Conservation (phyloP, 2,797 vertebrate species). For the Psittacula derbiana region DNA sequence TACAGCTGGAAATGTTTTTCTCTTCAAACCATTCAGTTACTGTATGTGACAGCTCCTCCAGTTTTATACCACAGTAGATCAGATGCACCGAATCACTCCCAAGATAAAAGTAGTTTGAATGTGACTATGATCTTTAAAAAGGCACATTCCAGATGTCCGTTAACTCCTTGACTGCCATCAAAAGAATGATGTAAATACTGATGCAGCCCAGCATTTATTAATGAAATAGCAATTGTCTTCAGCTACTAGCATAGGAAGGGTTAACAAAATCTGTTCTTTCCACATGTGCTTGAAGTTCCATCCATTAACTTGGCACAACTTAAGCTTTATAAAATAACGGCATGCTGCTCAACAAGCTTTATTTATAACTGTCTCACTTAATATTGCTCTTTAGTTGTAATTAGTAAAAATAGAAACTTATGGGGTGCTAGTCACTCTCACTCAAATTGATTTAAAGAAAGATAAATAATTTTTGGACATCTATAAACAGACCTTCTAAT, state of each 20-base stretch:
- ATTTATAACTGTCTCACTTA: conserved; percentile 33
- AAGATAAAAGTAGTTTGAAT: conserved; percentile 23
- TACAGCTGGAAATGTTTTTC: conserved; percentile 55
- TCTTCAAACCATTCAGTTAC: neutral
- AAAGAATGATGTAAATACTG: neutral
- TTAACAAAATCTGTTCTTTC: neutral
- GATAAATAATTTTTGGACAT: neutral
- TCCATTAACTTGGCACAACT: conserved; percentile 18
- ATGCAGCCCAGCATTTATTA: neutral
- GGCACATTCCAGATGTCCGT: conserved; percentile 18
- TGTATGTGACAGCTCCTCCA: conserved; percentile 33
- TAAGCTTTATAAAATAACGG: neutral
- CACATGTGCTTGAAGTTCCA: neutral
- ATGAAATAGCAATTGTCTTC: neutral
- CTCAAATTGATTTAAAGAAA: conserved; percentile 20
- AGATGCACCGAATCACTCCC: conserved; percentile 22
- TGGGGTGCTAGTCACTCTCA: conserved; percentile 4
- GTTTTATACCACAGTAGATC: conserved; percentile 1
- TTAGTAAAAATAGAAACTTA: conserved; percentile 39
- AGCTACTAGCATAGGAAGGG: neutral
- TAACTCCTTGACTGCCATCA: conserved; percentile 26
- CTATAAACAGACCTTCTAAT: conserved; percentile 20
- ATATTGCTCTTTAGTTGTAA: conserved; percentile 33
- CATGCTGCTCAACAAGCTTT: neutral
- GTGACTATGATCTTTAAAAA: conserved; percentile 23